Evolutionary conservation across 1,140 invertebrate genomes (phyloP), one percentile per base, ranked within the genome.

Genomic region (Probaryconus sp.): DNA sequence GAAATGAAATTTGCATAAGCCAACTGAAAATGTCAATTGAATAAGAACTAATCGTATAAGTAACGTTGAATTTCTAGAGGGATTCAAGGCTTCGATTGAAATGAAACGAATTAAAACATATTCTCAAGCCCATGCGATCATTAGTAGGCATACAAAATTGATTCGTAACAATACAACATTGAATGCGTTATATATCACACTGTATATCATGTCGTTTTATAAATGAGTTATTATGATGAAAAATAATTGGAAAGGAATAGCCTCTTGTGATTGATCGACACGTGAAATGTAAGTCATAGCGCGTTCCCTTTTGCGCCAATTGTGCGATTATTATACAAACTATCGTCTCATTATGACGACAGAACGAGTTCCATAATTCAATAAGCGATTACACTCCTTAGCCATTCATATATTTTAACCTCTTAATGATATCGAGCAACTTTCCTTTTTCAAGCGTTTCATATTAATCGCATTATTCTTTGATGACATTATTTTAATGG

Each of bases 361-460:
- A 65, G 28, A 53, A 55, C 18, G 37, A 51, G 45, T 38, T 2
- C 16, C 24, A 55, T 65, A 65, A 65, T 47, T 65, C 31, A 55
- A 43, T 10, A 31, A 18, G 40, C 61, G 30, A 47, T 64, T 64
- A 64, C 47, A 18, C 35, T 30, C 21, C 35, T 38, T 40, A 38
- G 16, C 13, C 30, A 9, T 17, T 16, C 18, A 7, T 7, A 37
- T 37, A 50, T 50, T 63, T 63, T 63, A 50, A 63, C 38, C 58
- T 21, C 5, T 20, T 31, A 50, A 31, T 47, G 45, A 63, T 63
- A 47, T 31, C 35, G 20, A 10, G 37, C 58, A 42, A 33, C 45
- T 63, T 50, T 63, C 56, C 43, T 20, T 61, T 37, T 5, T 2
- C 16, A 24, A 2, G 16, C 53, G 10, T 11, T 10, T 43, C 42